Evolutionary conservation across 2,888 invertebrate genomes (phyloP), one percentile per base, ranked within the genome.

Genomic region (Hypena proboscidalis): DNA sequence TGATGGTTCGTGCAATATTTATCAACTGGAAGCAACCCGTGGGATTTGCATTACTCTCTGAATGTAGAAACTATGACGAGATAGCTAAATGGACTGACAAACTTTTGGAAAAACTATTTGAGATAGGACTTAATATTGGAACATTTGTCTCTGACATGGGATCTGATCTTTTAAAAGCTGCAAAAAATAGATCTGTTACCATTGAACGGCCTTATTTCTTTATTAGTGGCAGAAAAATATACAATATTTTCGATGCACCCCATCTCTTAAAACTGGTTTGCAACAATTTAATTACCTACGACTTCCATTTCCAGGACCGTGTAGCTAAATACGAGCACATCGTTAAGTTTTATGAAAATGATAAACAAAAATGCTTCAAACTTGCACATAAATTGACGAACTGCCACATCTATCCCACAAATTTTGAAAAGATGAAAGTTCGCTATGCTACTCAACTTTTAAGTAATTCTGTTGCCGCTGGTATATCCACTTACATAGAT

Each of bases 241-340:
- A 58, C 37, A 65, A 68, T 30, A 58, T 76, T 40, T 71, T 68
- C 55, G 69, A 71, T 43, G 50, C 60, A 22, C 66, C 60, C 0
- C 58, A 67, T 50, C 44, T 73, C 3, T 47, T 74, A n/a, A 71
- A 66, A 58, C 14, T 23, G 2, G 49, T 70, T 21, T 58, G 67
- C 1, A 65, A 58, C 20, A 38, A 53, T 29, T 59, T 74, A 2
- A 63, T 65, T 6, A 0, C 8, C 2, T 58, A 68, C 25, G 53
- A 74, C 19, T 69, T 70, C 39, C 47, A 62, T 10, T 74, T 62
- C 31, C 22, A 51, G 4, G 22, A 52, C 29, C 10, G 8, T 46
- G 45, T 56, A 27, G 73, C 69, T 2, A 74, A 71, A 58, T 70
- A 30, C 29, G 39, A 59, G 13, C 58, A 75, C 19, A 62, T 70